These are phyloP conservation scores for Nemopilema nomurai DNA, from an alignment of 30 jellyfish, hydroid and myxozoan genomes.

Conservation along the genomic window DNA sequence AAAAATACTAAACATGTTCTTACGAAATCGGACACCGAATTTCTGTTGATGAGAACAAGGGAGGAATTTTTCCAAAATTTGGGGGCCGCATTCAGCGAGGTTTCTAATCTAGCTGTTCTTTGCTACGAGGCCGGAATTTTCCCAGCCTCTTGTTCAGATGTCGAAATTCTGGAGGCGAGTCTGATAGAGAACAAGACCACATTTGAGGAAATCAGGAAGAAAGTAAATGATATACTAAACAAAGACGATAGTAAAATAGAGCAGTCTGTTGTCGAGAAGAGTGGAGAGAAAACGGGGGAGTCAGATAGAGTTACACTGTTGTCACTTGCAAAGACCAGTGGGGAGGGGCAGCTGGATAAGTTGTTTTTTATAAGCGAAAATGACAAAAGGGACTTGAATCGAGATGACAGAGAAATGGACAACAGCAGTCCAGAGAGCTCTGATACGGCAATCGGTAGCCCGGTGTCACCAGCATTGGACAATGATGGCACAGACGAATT, in stretches of 20 bases:
- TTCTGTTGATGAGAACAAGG: conserved; percentile 49
- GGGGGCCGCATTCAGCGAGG: conserved; percentile 89
- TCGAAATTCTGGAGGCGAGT: conserved; percentile 45
- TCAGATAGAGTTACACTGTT: conserved; percentile 29
- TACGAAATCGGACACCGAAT: conserved; percentile 41
- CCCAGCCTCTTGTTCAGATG: conserved; percentile 73
- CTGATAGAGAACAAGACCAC: conserved; percentile 43
- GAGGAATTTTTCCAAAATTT: conserved; percentile 67
- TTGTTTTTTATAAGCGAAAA: conserved; percentile 3
- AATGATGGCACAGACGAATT: no score
- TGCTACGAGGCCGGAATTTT: conserved; percentile 81
- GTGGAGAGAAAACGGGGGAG: conserved; percentile 13
- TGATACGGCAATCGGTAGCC: no score
- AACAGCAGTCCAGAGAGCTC: background rate
- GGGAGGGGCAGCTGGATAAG: background rate
- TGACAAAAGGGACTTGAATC: background rate
- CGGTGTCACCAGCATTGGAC: no score
- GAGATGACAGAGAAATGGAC: background rate
- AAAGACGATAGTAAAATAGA: conserved; percentile 31
- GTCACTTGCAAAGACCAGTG: background rate
- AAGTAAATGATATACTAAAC: conserved; percentile 36
- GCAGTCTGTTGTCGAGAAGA: background rate
- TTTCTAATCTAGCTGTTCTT: conserved; percentile 84
- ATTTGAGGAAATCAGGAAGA: conserved; percentile 43
- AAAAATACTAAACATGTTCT: conserved; percentile 26